Conservation (phyloP, 2,888 invertebrate species). For the Epicampocera succincta region DNA sequence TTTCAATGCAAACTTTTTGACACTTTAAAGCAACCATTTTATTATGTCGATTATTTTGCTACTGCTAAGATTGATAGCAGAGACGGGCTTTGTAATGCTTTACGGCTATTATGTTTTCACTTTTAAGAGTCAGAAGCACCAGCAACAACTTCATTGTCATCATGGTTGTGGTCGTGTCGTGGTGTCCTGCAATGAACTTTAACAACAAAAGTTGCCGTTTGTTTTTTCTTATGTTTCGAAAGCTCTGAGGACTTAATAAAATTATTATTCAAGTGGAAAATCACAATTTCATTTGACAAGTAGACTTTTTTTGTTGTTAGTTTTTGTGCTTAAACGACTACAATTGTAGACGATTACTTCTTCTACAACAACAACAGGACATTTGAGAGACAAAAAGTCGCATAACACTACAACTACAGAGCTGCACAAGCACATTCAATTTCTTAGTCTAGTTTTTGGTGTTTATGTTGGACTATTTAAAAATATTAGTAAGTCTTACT, state of each 20-base stretch:
- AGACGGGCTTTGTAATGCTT: conserved; percentile 2
- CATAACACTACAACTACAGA: too few species aligned
- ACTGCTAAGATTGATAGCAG: conserved; percentile 35
- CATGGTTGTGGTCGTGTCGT: conserved; percentile 47
- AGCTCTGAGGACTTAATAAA: conserved; percentile 58
- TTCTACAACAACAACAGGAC: not conserved
- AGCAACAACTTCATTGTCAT: conserved; percentile 20
- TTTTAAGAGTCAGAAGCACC: conserved; percentile 19
- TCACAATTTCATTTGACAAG: conserved; percentile 47
- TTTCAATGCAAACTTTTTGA: conserved; percentile 39
- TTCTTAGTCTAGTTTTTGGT: too few species aligned
- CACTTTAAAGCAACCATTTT: conserved; percentile 57
- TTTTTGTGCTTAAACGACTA: conserved; percentile 1
- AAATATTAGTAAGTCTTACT: too few species aligned
- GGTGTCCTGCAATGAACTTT: not conserved
- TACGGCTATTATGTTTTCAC: too few species aligned
- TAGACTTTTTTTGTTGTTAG: conserved; percentile 16
- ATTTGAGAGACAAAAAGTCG: not conserved
- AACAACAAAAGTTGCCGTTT: conserved; percentile 22
- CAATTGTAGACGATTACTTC: conserved; percentile 27
- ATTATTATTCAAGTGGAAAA: conserved; percentile 65
- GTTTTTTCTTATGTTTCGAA: not conserved
- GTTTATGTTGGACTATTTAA: too few species aligned
- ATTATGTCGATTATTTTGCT: conserved; percentile 64
- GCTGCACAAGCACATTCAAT: too few species aligned